These are phyloP conservation scores for Meloidogyne floridensis DNA, from an alignment of 1,140 invertebrate species.

Conservation along the genomic window DNA sequence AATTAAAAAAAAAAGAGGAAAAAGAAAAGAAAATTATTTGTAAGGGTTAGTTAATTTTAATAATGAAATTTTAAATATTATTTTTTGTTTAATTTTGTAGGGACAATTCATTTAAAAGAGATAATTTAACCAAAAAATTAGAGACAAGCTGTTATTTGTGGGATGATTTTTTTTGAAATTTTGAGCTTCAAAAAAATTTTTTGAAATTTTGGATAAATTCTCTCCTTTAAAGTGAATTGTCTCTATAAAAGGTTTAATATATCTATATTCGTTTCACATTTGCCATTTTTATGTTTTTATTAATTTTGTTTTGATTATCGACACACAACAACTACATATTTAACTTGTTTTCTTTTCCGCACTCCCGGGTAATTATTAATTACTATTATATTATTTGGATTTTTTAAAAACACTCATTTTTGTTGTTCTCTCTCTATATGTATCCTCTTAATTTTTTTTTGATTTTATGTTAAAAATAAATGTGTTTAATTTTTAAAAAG, in stretches of 20 bases:
- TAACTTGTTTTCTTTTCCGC: slow-evolving; percentile 4
- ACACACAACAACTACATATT: not conserved
- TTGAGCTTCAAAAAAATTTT: too few relatives aligned
- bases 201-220: too few relatives aligned
- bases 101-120: too few relatives aligned
- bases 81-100: too few relatives aligned
- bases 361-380: slow-evolving; percentile 8
- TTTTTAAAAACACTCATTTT: not conserved
- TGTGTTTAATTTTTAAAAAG: not conserved
- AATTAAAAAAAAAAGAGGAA: not conserved
- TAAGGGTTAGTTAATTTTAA: too few relatives aligned
- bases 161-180: too few relatives aligned
- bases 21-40: not conserved
- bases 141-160: too few relatives aligned
- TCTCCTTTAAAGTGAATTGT: not conserved
- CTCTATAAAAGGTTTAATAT: not conserved
- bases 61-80: too few relatives aligned
- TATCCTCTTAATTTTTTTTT: not conserved
- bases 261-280: slow-evolving; percentile 9
- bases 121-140: too few relatives aligned
- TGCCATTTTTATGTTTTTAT: slow-evolving; percentile 18
- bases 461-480: not conserved
- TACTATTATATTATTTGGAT: slow-evolving; percentile 3
- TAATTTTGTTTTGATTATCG: slow-evolving; percentile 11
- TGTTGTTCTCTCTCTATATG: not conserved